Evolutionary conservation across 2,113 vertebrate species (phyloP).

Genomic region (Theristicus caerulescens): DNA sequence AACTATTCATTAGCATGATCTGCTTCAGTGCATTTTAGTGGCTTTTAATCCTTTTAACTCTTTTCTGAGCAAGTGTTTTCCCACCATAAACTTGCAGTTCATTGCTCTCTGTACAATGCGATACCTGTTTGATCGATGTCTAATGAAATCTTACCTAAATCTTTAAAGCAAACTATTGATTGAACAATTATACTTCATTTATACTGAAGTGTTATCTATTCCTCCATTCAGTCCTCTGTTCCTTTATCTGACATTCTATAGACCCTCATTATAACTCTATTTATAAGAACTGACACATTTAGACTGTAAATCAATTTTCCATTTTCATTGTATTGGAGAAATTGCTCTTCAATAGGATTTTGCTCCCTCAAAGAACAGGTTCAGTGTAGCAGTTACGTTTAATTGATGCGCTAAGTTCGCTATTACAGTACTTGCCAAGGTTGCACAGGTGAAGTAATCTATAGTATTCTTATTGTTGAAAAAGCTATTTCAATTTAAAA

Average conservation of each 20-base stretch:
- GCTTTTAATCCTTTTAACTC: background rate
- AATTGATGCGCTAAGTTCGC: background rate
- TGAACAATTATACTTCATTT: conserved; percentile 51
- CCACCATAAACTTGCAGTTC: background rate
- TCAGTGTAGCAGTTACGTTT: background rate
- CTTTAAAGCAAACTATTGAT: conserved; percentile 52
- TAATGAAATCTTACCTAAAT: conserved; percentile 46
- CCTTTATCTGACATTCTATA: conserved; percentile 26
- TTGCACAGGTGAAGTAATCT: background rate
- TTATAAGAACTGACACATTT: conserved; percentile 27
- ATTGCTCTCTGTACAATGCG: background rate
- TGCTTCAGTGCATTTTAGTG: background rate
- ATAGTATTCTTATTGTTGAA: background rate
- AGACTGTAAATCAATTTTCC: conserved; percentile 50
- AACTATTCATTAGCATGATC: background rate
- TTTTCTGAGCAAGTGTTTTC: background rate
- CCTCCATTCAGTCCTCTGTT: background rate
- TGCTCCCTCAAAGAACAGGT: background rate
- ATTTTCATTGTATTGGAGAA: conserved; percentile 46
- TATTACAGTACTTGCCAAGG: background rate
- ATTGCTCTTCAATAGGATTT: conserved; percentile 16
- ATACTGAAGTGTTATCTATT: conserved; percentile 2
- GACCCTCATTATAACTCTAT: background rate
- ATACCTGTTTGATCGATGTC: background rate
- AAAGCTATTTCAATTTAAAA: conserved; percentile 1